Percentiles rank a stretch among this genome's conserved stretches.
Evolutionary conservation across 2,113 vertebrate genomes (phyloP).

Genomic region (Perognathus longimembris): DNA sequence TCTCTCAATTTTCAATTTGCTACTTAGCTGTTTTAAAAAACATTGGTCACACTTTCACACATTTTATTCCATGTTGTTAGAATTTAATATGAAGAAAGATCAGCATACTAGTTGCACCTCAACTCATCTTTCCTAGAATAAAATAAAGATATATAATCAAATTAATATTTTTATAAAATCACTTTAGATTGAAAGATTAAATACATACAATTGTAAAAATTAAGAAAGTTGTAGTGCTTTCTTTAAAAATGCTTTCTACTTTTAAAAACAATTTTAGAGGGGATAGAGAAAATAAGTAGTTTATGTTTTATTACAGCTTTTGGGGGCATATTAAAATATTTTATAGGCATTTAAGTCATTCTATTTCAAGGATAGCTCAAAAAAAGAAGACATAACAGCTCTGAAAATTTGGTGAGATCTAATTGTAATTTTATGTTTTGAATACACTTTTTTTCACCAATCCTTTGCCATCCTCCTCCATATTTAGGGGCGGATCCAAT

Average conservation of each 20-base stretch:
- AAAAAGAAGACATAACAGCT: not conserved
- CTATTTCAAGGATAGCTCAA: not conserved
- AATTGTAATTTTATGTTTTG: conserved; percentile 66
- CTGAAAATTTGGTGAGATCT: conserved; percentile 21
- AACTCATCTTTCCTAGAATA: not conserved
- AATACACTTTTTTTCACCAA: conserved; percentile 7
- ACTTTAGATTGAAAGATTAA: not conserved
- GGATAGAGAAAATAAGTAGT: not conserved
- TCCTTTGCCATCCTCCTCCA: conserved; percentile 42
- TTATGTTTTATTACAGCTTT: not conserved
- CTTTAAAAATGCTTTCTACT: not conserved
- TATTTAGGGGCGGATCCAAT: conserved; percentile 64
- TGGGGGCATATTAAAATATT: not conserved
- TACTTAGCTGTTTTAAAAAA: not conserved
- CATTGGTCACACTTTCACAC: not conserved
- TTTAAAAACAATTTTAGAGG: not conserved
- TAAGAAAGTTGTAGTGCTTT: not conserved
- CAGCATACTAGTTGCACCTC: fast-evolving
- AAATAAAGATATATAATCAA: not conserved
- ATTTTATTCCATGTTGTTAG: not conserved
- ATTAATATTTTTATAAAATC: not conserved
- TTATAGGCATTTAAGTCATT: not conserved
- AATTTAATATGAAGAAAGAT: not conserved
- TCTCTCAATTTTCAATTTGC: not conserved
- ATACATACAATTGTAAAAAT: not conserved